Conservation (phyloP, 2,888 invertebrate genomes). For the Apodemia mormo region DNA sequence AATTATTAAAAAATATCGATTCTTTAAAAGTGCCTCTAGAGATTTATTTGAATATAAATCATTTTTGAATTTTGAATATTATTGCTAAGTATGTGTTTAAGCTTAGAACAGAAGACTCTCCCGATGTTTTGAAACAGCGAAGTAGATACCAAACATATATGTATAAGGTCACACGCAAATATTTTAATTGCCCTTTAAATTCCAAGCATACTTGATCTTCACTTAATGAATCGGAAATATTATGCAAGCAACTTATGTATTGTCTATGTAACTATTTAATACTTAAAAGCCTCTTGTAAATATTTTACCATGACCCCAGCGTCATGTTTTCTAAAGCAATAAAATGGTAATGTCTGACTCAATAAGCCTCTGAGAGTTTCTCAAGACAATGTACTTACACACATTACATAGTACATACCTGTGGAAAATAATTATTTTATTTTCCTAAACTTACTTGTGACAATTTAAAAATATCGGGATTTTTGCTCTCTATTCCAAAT, state of each 20-base stretch:
- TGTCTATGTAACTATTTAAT: neutral
- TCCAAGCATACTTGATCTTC: neutral
- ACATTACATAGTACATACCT: too few species aligned
- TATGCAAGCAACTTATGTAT: neutral
- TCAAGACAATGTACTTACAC: neutral
- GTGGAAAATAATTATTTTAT: too few species aligned
- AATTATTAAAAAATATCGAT: too few species aligned
- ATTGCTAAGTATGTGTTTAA: too few species aligned
- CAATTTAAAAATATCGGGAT: too few species aligned
- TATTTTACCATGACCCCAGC: neutral
- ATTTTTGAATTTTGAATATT: too few species aligned
- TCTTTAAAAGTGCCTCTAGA: too few species aligned
- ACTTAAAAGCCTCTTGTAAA: neutral
- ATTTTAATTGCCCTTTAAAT: neutral
- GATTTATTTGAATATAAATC: too few species aligned
- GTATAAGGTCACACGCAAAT: neutral
- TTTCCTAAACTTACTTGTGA: too few species aligned
- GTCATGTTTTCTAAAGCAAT: neutral
- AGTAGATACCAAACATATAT: neutral
- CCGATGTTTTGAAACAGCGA: neutral
- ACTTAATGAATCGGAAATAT: neutral
- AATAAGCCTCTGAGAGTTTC: neutral
- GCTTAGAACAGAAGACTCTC: too few species aligned
- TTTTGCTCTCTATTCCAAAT: too few species aligned
- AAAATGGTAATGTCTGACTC: neutral